Evolutionary conservation across 2,888 invertebrate genomes (phyloP).

Genomic region (Cheiracanthium punctorium): DNA sequence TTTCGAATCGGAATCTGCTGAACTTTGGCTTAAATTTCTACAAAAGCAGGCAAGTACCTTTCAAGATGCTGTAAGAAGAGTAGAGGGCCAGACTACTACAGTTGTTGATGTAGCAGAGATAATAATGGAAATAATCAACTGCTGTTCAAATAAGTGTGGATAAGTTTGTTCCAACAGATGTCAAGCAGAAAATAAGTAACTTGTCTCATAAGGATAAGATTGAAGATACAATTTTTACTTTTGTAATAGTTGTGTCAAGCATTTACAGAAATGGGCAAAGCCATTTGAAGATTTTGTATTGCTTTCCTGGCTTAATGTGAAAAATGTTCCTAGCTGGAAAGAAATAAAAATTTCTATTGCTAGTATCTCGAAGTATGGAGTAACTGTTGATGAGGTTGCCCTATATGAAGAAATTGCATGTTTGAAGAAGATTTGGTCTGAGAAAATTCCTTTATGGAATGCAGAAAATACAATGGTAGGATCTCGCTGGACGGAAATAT

Average conservation of each 20-base stretch:
- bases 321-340: not conserved
- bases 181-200: not conserved
- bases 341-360: not conserved
- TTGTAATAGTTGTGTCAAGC: not conserved
- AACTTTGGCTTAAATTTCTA: not conserved
- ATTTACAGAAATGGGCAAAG: not conserved
- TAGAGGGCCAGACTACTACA: not conserved
- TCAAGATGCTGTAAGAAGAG: not conserved
- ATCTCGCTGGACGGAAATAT: not conserved
- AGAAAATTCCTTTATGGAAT: not conserved
- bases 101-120: slow-evolving; percentile 5
- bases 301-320: not conserved
- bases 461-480: not conserved
- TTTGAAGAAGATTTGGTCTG: not conserved
- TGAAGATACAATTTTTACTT: not conserved
- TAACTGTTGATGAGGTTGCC: not conserved
- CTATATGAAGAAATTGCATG: not conserved
- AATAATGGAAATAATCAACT: not conserved
- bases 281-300: not conserved
- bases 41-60: not conserved
- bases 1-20: not conserved
- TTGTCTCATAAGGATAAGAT: too few species aligned
- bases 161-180: not conserved
- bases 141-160: not conserved
- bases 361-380: not conserved